Conservation (phyloP, 2,797 vertebrate genomes). For the Sebastes cheni region DNA sequence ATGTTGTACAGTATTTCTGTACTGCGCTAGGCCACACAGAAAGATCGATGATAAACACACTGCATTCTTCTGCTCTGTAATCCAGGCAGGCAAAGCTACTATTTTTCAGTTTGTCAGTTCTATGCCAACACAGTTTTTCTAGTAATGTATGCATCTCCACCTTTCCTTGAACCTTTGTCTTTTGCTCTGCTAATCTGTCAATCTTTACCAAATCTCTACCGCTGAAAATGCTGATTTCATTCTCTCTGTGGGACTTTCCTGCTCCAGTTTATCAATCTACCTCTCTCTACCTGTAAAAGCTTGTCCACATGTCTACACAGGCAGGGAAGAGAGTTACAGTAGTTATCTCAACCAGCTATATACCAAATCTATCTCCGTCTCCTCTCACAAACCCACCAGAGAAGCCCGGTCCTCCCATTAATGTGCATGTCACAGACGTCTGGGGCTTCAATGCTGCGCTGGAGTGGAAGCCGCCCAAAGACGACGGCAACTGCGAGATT, state of each 20-base stretch:
- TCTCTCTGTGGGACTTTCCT: constrained; percentile 33
- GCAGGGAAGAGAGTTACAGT: background rate
- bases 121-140: constrained; percentile 23
- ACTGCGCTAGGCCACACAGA: constrained; percentile 49
- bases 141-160: constrained; percentile 22
- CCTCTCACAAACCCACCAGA: constrained; percentile 72
- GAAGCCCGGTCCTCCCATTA: constrained; percentile 85
- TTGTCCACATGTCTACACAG: constrained; percentile 2
- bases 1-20: constrained; percentile 41
- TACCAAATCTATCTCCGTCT: background rate
- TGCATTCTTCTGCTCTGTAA: constrained; percentile 40
- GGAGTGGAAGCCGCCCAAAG: constrained; percentile 90
- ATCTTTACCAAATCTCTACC: constrained; percentile 48
- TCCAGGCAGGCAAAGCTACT: constrained; percentile 20
- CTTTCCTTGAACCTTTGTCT: constrained; percentile 48
- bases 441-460: constrained; percentile 91
- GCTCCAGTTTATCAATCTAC: constrained; percentile 37
- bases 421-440: constrained; percentile 86
- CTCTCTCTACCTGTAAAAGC: constrained; percentile 7
- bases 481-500: constrained; percentile 90
- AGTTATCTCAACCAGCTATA: constrained; percentile 2
- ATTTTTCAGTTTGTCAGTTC: constrained; percentile 47
- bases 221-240: constrained; percentile 32
- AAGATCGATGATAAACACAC: constrained; percentile 48
- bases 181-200: constrained; percentile 53